Percentiles rank a stretch among this genome's conserved stretches.
These are phyloP conservation scores for Cardinalis cardinalis DNA, from an alignment of 2,113 vertebrate genomes.

Conservation along the genomic window DNA sequence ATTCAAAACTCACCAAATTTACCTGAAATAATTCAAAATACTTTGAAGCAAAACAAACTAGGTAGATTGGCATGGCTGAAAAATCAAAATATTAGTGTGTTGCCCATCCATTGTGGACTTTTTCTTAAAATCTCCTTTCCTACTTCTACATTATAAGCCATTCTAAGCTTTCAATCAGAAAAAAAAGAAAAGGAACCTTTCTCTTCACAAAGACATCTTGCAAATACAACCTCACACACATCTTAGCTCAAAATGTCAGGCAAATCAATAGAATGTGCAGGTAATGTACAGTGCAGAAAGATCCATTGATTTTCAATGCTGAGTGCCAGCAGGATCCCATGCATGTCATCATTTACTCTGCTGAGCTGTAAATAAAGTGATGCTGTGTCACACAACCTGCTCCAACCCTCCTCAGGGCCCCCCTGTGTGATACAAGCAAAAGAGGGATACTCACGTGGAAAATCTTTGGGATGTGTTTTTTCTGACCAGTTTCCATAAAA, in stretches of 20 bases:
- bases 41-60: background rate
- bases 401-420: background rate
- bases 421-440: background rate
- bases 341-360: background rate
- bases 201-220: background rate
- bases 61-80: background rate
- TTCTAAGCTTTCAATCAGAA: background rate
- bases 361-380: background rate
- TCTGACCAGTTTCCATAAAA: conserved; percentile 98
- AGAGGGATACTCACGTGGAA: conserved; percentile 84
- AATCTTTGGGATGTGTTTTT: conserved; percentile 93
- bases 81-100: background rate
- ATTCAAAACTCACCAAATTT: background rate
- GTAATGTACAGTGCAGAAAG: background rate
- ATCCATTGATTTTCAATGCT: background rate
- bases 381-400: background rate
- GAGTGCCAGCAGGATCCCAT: background rate
- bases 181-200: background rate
- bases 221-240: background rate
- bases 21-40: background rate
- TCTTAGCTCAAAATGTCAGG: background rate
- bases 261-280: background rate
- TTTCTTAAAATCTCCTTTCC: background rate
- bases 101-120: background rate
- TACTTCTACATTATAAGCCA: background rate